phyloP scores from a whole-genome alignment of 1,140 invertebrate genomes.

The Nephila pilipes region DNA sequence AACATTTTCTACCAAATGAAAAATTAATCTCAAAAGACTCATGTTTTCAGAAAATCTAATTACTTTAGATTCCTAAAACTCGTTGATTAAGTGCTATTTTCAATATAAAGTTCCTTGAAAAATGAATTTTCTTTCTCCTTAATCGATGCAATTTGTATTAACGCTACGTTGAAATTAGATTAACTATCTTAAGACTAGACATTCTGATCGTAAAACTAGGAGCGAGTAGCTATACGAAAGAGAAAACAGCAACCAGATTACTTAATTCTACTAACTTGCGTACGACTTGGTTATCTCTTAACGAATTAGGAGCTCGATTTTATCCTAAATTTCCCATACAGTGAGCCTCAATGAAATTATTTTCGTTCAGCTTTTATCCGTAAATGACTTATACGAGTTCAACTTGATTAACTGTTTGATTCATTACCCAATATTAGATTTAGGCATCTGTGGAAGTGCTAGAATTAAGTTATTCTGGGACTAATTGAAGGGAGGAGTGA shows the following conservation, averaged over 20 bases:
- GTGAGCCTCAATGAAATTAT: conserved; percentile 42
- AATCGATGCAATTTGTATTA: conserved; percentile 18
- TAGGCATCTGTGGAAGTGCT: conserved; percentile 51
- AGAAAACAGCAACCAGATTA: conserved; percentile 23
- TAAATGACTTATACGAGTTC: conserved; percentile 44
- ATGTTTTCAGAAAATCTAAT: too few species aligned
- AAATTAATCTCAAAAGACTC: too few species aligned
- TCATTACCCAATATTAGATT: conserved; percentile 59
- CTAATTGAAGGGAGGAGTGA: conserved; percentile 45
- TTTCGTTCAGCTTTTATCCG: conserved; percentile 39
- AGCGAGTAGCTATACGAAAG: neutral
- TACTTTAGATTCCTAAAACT: too few species aligned
- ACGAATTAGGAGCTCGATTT: conserved; percentile 49
- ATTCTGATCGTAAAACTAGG: conserved; percentile 1
- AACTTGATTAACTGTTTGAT: conserved; percentile 65
- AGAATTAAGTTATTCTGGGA: conserved; percentile 54
- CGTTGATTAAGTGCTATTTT: neutral
- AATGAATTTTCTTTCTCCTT: neutral
- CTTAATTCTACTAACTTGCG: conserved; percentile 33
- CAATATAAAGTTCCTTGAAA: neutral
- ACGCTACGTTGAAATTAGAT: neutral
- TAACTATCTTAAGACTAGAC: neutral
- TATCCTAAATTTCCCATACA: conserved; percentile 45
- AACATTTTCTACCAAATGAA: too few species aligned
- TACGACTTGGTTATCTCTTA: conserved; percentile 42